Percentiles rank a stretch among this genome's conserved stretches.
Evolutionary conservation across 2,888 invertebrate species (phyloP).

Genomic region (Ceraclea dissimilis): DNA sequence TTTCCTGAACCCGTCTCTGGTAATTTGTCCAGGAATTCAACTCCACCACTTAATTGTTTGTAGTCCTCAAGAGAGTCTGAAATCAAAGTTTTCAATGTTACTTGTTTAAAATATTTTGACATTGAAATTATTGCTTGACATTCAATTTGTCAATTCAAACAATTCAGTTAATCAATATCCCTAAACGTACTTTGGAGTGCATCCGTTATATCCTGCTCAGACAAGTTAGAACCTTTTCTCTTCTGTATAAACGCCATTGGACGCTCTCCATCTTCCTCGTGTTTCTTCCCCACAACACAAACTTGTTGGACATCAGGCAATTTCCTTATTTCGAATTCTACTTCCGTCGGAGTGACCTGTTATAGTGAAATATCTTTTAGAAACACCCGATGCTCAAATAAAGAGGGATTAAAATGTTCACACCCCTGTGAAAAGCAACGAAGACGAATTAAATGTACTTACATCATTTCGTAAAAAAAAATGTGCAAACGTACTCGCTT

Average conservation of each 20-base stretch:
- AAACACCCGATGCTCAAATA: too few relatives aligned
- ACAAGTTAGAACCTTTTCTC: constrained; percentile 11
- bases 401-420: too few relatives aligned
- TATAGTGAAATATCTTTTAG: too few relatives aligned
- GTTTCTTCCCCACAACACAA: constrained; percentile 16
- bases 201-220: constrained; percentile 14
- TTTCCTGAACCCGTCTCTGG: constrained; percentile 21
- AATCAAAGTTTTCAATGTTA: constrained; percentile 7
- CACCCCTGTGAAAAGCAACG: too few relatives aligned
- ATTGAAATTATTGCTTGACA: too few relatives aligned
- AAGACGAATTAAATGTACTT: too few relatives aligned
- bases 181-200: constrained; percentile 14
- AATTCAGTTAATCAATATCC: not conserved
- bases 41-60: constrained; percentile 20
- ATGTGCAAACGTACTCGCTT: not conserved
- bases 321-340: constrained; percentile 14
- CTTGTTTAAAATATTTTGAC: not conserved
- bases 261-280: constrained; percentile 5
- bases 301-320: constrained; percentile 10
- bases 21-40: constrained; percentile 20
- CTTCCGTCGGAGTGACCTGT: constrained; percentile 18
- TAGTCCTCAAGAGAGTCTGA: constrained; percentile 19
- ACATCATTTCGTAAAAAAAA: too few relatives aligned
- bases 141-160: not conserved
- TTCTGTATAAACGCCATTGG: constrained; percentile 21